phyloP scores from a whole-genome alignment of 2,113 vertebrate species.

The Bungarus multicinctus region DNA sequence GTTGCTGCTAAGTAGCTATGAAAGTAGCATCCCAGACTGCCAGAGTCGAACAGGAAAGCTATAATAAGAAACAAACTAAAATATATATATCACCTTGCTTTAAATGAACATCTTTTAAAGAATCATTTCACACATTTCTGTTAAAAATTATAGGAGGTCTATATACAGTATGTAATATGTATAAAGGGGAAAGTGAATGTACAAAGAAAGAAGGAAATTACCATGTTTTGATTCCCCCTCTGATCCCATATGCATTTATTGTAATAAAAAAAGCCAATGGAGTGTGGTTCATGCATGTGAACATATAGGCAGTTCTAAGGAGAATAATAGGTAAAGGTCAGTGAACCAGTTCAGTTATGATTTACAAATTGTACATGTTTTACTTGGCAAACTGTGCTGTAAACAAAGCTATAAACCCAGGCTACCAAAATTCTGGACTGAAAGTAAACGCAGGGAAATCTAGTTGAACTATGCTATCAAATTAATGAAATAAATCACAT shows the following conservation, averaged over 20 bases:
- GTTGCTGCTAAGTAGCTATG: neutral
- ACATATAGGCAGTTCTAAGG: neutral
- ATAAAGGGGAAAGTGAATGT: neutral
- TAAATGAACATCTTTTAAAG: neutral
- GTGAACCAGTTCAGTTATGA: neutral
- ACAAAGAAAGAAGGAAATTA: neutral
- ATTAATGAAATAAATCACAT: constrained; percentile 1
- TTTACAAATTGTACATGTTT: neutral
- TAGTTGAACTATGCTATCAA: neutral
- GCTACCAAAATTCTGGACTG: constrained; percentile 1
- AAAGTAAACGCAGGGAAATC: neutral
- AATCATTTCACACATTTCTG: neutral
- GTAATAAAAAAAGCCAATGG: neutral
- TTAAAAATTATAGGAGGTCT: neutral
- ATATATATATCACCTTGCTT: neutral
- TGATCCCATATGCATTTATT: neutral
- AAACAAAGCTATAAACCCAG: neutral
- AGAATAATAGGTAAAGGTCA: neutral
- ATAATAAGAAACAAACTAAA: neutral
- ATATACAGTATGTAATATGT: neutral
- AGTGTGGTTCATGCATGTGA: neutral
- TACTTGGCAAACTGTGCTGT: neutral
- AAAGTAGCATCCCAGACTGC: neutral
- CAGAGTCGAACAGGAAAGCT: neutral
- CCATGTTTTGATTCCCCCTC: neutral